Conservation (phyloP, 2,113 vertebrate species). For the Proteles cristata region DNA sequence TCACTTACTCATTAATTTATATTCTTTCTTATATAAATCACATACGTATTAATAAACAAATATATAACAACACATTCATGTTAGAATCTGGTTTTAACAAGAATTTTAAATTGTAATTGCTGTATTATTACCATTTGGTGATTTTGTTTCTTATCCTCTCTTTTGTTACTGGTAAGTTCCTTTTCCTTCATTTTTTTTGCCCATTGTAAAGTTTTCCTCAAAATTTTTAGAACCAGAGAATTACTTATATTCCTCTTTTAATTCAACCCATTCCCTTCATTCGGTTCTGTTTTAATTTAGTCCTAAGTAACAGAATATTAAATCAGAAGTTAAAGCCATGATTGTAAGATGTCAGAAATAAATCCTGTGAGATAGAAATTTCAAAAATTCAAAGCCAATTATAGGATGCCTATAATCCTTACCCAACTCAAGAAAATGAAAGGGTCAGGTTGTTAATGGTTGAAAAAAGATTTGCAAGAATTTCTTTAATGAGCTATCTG, state of each 20-base stretch:
- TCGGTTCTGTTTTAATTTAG: slow-evolving; percentile 11
- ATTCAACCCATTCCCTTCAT: neutral
- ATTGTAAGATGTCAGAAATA: slow-evolving; percentile 7
- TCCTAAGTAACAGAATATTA: slow-evolving; percentile 34
- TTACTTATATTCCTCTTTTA: neutral
- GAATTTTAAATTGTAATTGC: neutral
- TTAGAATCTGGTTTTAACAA: neutral
- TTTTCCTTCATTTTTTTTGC: neutral
- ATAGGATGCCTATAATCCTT: neutral
- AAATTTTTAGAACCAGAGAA: neutral
- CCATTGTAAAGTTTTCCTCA: neutral
- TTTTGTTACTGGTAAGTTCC: neutral
- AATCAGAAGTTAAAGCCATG: slow-evolving; percentile 36
- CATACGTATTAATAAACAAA: neutral
- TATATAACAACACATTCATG: neutral
- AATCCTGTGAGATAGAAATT: neutral
- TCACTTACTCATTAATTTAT: neutral
- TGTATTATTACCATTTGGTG: neutral
- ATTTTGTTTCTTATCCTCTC: neutral
- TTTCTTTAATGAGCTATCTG: neutral
- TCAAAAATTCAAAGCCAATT: neutral
- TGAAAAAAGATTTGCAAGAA: neutral
- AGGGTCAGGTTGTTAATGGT: neutral
- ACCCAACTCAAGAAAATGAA: neutral
- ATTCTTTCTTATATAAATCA: neutral